These are phyloP conservation scores for Brachymystax lenok DNA, from an alignment of 2,797 vertebrate species.

Conservation along the genomic window DNA sequence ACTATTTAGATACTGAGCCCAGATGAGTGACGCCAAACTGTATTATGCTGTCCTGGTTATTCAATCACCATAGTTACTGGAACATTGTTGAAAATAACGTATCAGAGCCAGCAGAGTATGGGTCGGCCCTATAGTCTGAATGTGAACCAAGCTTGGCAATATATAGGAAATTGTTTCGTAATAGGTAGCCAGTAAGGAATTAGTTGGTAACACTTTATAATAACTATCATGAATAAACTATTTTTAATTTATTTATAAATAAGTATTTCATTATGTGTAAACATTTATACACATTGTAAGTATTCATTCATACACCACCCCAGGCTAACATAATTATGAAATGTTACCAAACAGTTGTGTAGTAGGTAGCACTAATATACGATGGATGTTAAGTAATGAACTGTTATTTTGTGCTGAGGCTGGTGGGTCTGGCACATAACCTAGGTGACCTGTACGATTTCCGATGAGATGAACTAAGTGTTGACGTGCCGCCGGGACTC, in stretches of 20 bases:
- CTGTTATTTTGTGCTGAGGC: neutral
- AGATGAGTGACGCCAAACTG: neutral
- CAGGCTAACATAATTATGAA: too few species aligned
- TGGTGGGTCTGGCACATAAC: neutral
- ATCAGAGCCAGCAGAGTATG: too few species aligned
- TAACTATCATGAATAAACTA: neutral
- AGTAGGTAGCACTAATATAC: neutral
- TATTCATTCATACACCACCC: too few species aligned
- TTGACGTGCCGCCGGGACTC: neutral
- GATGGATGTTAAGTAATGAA: neutral
- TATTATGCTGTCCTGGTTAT: neutral
- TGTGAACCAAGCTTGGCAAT: neutral
- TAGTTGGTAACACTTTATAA: neutral
- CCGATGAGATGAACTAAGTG: neutral
- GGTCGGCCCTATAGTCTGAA: too few species aligned
- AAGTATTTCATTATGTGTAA: neutral
- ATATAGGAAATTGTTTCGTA: neutral
- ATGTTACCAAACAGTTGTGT: neutral
- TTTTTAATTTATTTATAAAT: neutral
- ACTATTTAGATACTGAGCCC: too few species aligned
- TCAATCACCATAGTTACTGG: neutral
- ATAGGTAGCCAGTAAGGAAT: neutral
- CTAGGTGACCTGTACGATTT: neutral
- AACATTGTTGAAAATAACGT: neutral
- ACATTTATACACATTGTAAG: neutral